phyloP scores from a whole-genome alignment of 1,140 invertebrate genomes.

The Ladona fulva region DNA sequence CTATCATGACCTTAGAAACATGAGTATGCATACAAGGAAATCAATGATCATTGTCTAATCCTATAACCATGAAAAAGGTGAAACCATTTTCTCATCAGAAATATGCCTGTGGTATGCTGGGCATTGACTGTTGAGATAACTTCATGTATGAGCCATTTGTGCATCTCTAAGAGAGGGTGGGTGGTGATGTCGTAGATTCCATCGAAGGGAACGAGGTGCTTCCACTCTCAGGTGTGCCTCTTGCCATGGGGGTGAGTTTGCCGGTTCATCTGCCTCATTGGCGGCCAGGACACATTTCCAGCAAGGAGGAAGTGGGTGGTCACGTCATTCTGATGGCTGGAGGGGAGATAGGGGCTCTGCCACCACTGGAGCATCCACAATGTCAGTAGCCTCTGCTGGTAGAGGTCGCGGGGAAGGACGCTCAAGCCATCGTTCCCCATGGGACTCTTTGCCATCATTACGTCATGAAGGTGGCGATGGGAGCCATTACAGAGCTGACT shows the following conservation, averaged over 20 bases:
- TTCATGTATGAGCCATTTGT: background rate
- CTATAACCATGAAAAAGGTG: no score
- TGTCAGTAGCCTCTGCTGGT: background rate
- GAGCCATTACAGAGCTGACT: constrained; percentile 73
- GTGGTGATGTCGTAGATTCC: background rate
- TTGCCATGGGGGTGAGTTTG: constrained; percentile 58
- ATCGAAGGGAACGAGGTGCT: background rate
- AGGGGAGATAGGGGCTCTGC: constrained; percentile 62
- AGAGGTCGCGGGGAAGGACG: constrained; percentile 26
- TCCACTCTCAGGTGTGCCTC: constrained; percentile 61
- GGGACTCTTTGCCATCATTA: constrained; percentile 74
- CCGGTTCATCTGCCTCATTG: constrained; percentile 43
- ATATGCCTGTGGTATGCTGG: no score
- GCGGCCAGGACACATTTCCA: background rate
- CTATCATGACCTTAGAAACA: no score
- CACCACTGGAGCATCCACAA: constrained; percentile 21
- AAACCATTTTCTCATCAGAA: no score
- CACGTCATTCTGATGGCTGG: constrained; percentile 78
- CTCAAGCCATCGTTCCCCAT: constrained; percentile 55
- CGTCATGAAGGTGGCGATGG: constrained; percentile 52
- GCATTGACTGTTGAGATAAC: no score
- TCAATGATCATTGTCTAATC: no score
- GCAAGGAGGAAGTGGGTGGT: constrained; percentile 63
- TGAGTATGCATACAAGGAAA: no score
- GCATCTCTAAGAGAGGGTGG: background rate